Evolutionary conservation across 2,797 vertebrate species (phyloP), one percentile per base, ranked within the genome.

Genomic region (Phrynocephalus guinanensis): DNA sequence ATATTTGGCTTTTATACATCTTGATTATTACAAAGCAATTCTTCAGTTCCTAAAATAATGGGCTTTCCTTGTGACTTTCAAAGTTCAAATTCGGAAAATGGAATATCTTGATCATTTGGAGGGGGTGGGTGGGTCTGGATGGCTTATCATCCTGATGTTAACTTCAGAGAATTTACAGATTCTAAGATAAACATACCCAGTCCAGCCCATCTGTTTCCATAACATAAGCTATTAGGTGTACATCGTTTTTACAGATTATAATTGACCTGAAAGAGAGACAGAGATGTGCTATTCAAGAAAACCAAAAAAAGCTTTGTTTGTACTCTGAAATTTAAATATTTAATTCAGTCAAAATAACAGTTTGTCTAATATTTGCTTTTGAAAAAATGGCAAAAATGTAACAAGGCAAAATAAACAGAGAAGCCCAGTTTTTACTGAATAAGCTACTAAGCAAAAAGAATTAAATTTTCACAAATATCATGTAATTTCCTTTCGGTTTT

Each of bases 1-100:
- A 26, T 80, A 9, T 76, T 73, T 0, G 0, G 30, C 4, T 77
- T 90, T 66, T 0, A 30, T 13, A 30, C 67, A 33, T 11, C 13
- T 72, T 91, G 77, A 71, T 90, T 84, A 91, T 89, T 30, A 78
- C 8, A 75, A 79, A 88, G 72, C 66, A 48, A 44, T 66, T 38
- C 8, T 20, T 24, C 0, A 30, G 24, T 83, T 60, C 52, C 63
- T 3, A 73, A 89, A 0, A 90, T 71, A 87, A 22, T 3, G 60
- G 80, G 38, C 50, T 66, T 76, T 89, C 6, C 82, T 26, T 63
- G 81, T 75, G 83, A 28, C 22, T 1, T 70, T 83, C 73, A 86
- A 28, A 38, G 86, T 11, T 79, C 13, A 2, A 63, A 22, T 33
- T 13, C 48, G 77, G 20, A 83, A 67, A 30, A 60, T 73, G 30